These are phyloP conservation scores for Hyperoplus lanceolatus DNA, from an alignment of 2,797 vertebrate species.

Conservation along the genomic window DNA sequence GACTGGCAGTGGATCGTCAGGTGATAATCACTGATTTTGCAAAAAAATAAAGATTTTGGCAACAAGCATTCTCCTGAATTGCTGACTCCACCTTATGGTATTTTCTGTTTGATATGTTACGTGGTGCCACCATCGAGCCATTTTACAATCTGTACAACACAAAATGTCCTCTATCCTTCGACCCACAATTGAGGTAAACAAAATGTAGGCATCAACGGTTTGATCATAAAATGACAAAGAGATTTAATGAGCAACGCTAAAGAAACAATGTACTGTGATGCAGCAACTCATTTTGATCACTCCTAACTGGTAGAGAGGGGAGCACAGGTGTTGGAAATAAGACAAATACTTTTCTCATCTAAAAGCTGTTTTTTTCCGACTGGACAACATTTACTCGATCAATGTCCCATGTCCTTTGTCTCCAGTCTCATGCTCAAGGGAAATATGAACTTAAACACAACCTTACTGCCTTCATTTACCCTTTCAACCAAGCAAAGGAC, in stretches of 20 bases:
- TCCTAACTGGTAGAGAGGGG: slow-evolving; percentile 3
- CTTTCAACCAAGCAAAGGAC: slow-evolving; percentile 79
- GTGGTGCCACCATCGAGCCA: slow-evolving; percentile 1
- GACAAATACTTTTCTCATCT: slow-evolving; percentile 75
- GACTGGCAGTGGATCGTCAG: too few relatives aligned
- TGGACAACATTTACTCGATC: slow-evolving; percentile 82
- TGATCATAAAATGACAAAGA: background rate
- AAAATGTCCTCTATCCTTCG: background rate
- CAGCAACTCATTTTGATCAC: slow-evolving; percentile 17
- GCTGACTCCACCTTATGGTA: background rate
- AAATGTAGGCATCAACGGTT: background rate
- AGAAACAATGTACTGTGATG: background rate
- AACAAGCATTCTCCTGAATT: too few relatives aligned
- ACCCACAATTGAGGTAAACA: background rate
- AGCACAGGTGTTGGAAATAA: slow-evolving; percentile 51
- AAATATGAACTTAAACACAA: slow-evolving; percentile 85
- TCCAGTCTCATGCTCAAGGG: slow-evolving; percentile 74
- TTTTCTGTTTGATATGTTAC: slow-evolving; percentile 26
- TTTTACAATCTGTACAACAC: background rate
- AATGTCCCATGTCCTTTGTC: slow-evolving; percentile 81
- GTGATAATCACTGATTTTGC: too few relatives aligned
- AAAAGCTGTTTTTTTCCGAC: slow-evolving; percentile 62
- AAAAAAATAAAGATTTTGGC: too few relatives aligned
- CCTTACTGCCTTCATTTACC: slow-evolving; percentile 79
- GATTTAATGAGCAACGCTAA: slow-evolving; percentile 7